These are phyloP conservation scores for Brachypodius melanocephalos DNA, from an alignment of 2,113 vertebrate species.

Conservation along the genomic window DNA sequence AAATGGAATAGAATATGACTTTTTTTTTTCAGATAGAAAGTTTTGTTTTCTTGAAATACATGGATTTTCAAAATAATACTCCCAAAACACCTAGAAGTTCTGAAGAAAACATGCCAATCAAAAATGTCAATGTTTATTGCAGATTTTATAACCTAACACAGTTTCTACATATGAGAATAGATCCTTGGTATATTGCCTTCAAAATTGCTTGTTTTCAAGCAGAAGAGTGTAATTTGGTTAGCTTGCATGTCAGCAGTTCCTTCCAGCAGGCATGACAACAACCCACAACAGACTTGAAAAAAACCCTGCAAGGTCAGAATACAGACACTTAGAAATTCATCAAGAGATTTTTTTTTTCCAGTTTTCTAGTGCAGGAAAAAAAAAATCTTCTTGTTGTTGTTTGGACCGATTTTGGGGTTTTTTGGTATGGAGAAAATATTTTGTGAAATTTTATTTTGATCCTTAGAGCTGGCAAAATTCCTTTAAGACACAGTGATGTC, in stretches of 20 bases:
- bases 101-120: constrained; percentile 2
- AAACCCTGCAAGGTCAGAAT: not conserved
- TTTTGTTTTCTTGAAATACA: not conserved
- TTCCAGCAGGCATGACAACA: not conserved
- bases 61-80: not conserved
- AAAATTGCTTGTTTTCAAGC: not conserved
- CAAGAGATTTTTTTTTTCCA: not conserved
- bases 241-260: not conserved
- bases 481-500: not conserved
- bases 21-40: not conserved
- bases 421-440: not conserved
- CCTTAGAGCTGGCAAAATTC: not conserved
- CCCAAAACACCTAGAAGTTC: not conserved
- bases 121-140: not conserved
- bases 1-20: not conserved
- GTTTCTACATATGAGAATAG: not conserved
- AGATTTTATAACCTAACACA: not conserved
- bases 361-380: not conserved
- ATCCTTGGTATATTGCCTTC: not conserved
- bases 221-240: not conserved
- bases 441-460: not conserved
- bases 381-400: not conserved
- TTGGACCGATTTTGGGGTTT: not conserved
- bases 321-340: not conserved
- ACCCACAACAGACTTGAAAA: not conserved